Evolutionary conservation across 1,140 invertebrate genomes (phyloP).

Genomic region (Geopemphigus sp.): DNA sequence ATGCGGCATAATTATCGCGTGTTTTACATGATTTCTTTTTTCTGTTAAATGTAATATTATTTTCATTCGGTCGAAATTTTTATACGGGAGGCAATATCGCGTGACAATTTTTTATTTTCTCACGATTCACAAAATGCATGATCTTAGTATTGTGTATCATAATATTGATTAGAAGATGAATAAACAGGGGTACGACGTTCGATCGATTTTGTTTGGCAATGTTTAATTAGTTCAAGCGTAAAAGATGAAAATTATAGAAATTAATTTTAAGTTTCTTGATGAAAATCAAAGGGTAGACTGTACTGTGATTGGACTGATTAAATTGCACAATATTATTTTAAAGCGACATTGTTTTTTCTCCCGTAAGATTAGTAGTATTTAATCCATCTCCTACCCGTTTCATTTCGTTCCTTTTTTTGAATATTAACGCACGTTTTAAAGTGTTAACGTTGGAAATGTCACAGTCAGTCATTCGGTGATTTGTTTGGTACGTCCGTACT

Average conservation of each 20-base stretch:
- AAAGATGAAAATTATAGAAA: background rate
- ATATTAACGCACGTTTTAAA: too few relatives aligned
- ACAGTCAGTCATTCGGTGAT: too few relatives aligned
- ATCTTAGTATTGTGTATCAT: background rate
- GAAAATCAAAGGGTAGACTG: background rate
- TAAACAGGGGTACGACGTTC: background rate
- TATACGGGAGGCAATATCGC: background rate
- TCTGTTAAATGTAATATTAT: slow-evolving; percentile 1
- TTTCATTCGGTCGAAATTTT: background rate
- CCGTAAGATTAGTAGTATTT: too few relatives aligned
- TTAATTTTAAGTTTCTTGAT: background rate
- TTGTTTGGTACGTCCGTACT: too few relatives aligned
- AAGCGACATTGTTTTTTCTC: background rate
- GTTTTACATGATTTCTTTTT: background rate
- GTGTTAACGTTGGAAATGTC: too few relatives aligned
- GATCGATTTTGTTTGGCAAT: background rate
- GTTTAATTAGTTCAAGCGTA: background rate
- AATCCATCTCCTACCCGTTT: too few relatives aligned
- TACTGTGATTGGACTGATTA: background rate
- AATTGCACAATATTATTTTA: background rate
- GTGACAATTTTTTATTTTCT: too few relatives aligned
- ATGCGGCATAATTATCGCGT: background rate
- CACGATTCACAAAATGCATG: background rate
- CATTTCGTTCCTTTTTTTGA: too few relatives aligned
- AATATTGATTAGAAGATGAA: background rate